These are phyloP conservation scores for Saccopteryx bilineata DNA, from an alignment of 2,113 vertebrate species.

Conservation along the genomic window DNA sequence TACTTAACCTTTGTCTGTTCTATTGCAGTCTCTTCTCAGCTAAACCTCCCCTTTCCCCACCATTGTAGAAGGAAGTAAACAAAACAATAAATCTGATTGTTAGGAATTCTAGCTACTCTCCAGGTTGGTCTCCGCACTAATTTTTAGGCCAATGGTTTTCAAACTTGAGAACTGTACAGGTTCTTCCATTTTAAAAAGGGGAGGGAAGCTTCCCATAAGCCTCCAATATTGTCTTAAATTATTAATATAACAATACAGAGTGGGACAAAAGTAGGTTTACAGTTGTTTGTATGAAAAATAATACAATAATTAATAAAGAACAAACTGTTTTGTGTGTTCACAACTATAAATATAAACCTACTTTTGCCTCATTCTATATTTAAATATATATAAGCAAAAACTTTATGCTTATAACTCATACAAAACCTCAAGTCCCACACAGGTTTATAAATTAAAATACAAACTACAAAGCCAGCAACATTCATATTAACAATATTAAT, in stretches of 20 bases:
- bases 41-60: not conserved
- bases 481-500: constrained; percentile 48
- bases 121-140: constrained; percentile 9
- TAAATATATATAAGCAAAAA: constrained; percentile 10
- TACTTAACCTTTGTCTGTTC: not conserved
- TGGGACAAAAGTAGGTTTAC: not conserved
- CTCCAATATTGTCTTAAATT: constrained; percentile 54
- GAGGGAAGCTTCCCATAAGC: constrained; percentile 26
- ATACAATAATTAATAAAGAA: not conserved
- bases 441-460: constrained; percentile 51
- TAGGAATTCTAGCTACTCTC: not conserved
- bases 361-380: not conserved
- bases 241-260: constrained; percentile 5
- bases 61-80: not conserved
- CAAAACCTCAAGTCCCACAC: not conserved
- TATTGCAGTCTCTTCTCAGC: constrained; percentile 10
- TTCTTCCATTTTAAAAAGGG: constrained; percentile 25
- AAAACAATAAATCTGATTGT: not conserved
- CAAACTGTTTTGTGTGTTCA: not conserved
- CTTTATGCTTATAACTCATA: constrained; percentile 7
- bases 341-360: not conserved
- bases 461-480: constrained; percentile 30
- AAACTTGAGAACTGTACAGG: constrained; percentile 29
- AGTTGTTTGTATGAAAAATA: not conserved
- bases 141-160: constrained; percentile 27